Evolutionary conservation across 2,888 invertebrate genomes (phyloP).

Genomic region (Ashinkailepas kermadecensis): DNA sequence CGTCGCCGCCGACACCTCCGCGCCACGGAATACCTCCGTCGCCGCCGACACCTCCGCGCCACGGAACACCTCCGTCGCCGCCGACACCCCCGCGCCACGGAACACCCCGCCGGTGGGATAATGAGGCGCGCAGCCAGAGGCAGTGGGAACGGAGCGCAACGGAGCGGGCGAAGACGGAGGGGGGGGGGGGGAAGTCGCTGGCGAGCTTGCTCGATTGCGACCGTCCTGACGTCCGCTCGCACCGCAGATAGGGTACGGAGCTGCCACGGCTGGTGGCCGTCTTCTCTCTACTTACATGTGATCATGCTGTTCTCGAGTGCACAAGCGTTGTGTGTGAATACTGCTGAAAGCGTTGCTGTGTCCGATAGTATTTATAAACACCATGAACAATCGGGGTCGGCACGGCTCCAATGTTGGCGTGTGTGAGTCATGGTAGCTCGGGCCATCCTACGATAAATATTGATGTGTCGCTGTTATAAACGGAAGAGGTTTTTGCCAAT

Average conservation of each 20-base stretch:
- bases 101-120: no score
- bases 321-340: background rate
- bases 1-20: background rate
- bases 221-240: no score
- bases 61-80: background rate
- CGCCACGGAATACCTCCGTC: background rate
- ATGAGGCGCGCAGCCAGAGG: no score
- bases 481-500: background rate
- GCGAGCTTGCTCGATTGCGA: no score
- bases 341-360: background rate
- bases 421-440: background rate
- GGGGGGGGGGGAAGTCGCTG: no score
- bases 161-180: no score
- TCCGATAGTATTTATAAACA: background rate
- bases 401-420: background rate
- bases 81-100: background rate
- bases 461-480: background rate
- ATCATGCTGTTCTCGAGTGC: background rate
- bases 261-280: background rate
- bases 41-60: background rate
- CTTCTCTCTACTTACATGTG: background rate
- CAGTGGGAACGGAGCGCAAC: no score
- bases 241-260: no score
- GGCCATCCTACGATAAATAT: background rate
- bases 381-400: background rate